These are phyloP conservation scores for Patagioenas fasciata DNA, from an alignment of 2,113 vertebrate species.

Conservation along the genomic window DNA sequence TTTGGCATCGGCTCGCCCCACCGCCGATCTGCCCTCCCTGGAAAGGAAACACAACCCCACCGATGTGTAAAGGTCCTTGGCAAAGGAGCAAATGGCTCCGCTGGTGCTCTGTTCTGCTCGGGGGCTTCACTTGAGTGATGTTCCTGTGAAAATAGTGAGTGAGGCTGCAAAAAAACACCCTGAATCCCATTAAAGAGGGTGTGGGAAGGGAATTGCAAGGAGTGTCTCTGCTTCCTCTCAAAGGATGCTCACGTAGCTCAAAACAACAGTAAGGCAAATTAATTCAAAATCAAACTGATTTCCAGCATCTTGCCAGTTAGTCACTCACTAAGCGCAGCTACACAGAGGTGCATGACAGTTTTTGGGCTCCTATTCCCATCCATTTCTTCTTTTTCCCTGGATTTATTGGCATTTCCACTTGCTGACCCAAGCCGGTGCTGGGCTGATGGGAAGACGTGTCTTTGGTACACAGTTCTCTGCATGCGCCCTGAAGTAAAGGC, in stretches of 20 bases:
- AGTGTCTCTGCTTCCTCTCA: accelerated
- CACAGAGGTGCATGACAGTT: accelerated
- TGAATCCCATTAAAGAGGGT: accelerated
- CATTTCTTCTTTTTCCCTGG: neutral
- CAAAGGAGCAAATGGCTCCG: neutral
- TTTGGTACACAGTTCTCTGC: neutral
- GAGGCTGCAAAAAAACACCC: accelerated
- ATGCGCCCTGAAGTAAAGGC: neutral
- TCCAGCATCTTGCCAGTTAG: neutral
- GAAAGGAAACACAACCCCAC: neutral
- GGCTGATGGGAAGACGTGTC: accelerated
- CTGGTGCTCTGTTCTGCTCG: accelerated
- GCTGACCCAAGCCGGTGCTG: neutral
- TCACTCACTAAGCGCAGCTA: neutral
- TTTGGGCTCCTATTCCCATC: neutral
- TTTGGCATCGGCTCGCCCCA: neutral
- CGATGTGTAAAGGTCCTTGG: neutral
- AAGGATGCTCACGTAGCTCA: neutral
- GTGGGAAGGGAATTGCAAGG: neutral
- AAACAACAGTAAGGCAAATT: neutral
- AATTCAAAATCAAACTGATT: neutral
- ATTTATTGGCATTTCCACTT: neutral
- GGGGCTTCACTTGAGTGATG: neutral
- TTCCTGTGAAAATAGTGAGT: accelerated
- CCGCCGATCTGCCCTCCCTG: neutral